Conservation (phyloP, 2,888 invertebrate genomes). For the Blastobasis lacticolella region DNA sequence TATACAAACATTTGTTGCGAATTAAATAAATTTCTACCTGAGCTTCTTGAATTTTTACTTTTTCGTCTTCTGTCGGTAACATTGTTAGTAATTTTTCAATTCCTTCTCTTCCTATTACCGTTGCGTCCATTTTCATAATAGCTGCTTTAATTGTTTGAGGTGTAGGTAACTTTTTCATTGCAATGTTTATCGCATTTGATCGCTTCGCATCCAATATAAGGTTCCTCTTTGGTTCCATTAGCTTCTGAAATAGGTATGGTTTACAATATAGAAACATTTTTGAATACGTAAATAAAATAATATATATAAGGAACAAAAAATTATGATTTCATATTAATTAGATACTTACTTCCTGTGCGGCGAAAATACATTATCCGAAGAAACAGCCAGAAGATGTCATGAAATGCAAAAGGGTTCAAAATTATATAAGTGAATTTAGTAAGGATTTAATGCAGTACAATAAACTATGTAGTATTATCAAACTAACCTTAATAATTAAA, state of each 20-base stretch:
- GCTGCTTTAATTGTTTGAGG: slow-evolving; percentile 99
- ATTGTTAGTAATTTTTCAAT: slow-evolving; percentile 98
- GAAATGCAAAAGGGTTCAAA: too few relatives aligned
- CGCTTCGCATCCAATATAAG: slow-evolving; percentile 96
- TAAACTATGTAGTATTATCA: too few relatives aligned
- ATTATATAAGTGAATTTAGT: too few relatives aligned
- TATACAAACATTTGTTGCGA: too few relatives aligned
- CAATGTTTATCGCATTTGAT: slow-evolving; percentile 99
- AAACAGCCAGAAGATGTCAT: too few relatives aligned
- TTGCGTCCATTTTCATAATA: slow-evolving; percentile 98
- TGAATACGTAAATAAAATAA: not conserved
- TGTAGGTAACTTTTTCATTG: slow-evolving; percentile 98
- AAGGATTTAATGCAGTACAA: too few relatives aligned
- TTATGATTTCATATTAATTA: too few relatives aligned
- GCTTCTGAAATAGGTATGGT: slow-evolving; percentile 34
- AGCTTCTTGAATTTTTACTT: slow-evolving; percentile 96
- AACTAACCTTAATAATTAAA: slow-evolving; percentile 85
- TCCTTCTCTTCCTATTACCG: slow-evolving; percentile 97
- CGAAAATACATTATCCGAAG: too few relatives aligned
- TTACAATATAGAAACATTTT: not conserved
- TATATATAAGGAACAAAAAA: not conserved
- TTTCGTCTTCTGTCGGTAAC: slow-evolving; percentile 98
- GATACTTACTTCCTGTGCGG: too few relatives aligned
- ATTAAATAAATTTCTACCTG: slow-evolving; percentile 63
- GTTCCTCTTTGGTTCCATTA: slow-evolving; percentile 66